Evolutionary conservation across 1,140 invertebrate genomes (phyloP).

Genomic region (Bathynomus jamesi): DNA sequence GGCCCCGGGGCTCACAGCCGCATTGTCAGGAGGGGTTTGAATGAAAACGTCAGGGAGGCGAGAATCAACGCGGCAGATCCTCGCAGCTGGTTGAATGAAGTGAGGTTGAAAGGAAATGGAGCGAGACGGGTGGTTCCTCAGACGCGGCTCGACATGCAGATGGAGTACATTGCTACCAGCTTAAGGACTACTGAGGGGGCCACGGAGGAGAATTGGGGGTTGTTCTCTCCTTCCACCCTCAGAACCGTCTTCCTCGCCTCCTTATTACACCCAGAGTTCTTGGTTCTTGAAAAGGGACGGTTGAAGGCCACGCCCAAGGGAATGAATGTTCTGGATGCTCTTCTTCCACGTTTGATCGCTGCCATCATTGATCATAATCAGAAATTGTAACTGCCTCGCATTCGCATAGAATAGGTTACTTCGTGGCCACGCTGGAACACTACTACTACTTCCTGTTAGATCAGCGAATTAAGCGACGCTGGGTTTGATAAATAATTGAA

Average conservation of each 20-base stretch:
- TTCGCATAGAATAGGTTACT: no score
- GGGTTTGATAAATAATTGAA: no score
- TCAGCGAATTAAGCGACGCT: no score
- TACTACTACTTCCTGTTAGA: no score
- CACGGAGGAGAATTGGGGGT: neutral
- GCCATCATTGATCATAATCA: no score
- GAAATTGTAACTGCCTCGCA: no score
- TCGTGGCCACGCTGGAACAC: no score
- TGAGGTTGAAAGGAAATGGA: neutral
- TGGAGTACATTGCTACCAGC: neutral
- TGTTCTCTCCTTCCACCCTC: neutral
- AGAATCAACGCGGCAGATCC: neutral
- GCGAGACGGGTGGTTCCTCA: neutral
- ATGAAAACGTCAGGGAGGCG: neutral
- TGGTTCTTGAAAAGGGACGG: neutral
- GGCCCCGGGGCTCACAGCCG: neutral
- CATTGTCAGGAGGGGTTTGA: neutral
- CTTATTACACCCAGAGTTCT: neutral
- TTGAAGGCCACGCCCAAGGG: neutral
- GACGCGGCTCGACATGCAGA: neutral
- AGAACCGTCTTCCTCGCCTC: neutral
- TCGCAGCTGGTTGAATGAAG: neutral
- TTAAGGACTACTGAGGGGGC: neutral
- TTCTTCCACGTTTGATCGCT: neutral
- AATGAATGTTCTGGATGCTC: neutral